These are phyloP conservation scores for Oscheius sp. DNA, from an alignment of 2,888 invertebrate genomes.

Conservation along the genomic window DNA sequence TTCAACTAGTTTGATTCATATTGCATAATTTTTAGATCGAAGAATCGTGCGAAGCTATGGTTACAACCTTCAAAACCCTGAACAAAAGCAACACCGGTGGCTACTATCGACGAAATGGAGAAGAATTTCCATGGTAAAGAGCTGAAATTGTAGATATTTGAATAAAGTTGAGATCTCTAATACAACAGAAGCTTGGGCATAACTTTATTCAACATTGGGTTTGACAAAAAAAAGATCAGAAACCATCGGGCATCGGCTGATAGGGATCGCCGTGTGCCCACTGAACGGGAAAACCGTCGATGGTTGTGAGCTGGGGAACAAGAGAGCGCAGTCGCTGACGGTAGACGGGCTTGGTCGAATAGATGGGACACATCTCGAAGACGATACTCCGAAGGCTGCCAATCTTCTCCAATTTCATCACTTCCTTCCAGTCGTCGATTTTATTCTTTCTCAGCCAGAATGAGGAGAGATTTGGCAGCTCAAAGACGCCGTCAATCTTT, in stretches of 20 bases:
- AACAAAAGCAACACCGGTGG: constrained; percentile 25
- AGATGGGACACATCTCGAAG: constrained; percentile 51
- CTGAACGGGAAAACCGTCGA: constrained; percentile 47
- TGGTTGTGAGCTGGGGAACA: constrained; percentile 42
- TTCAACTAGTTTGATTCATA: neutral
- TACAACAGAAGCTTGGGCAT: too few relatives aligned
- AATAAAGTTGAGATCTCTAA: too few relatives aligned
- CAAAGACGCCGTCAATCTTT: constrained; percentile 21
- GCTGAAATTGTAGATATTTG: too few relatives aligned
- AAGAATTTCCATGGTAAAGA: neutral
- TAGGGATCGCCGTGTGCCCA: constrained; percentile 52
- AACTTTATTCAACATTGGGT: too few relatives aligned
- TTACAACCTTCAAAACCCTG: constrained; percentile 18
- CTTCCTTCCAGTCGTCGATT: constrained; percentile 47
- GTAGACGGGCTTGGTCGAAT: constrained; percentile 35
- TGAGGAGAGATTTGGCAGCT: constrained; percentile 22
- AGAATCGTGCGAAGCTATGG: constrained; percentile 12
- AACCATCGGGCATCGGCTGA: constrained; percentile 39
- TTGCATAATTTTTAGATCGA: neutral
- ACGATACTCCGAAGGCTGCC: constrained; percentile 35
- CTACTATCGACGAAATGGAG: constrained; percentile 29
- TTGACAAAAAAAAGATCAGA: neutral
- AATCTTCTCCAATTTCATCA: constrained; percentile 36
- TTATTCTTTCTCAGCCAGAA: constrained; percentile 64
- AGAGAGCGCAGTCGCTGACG: constrained; percentile 44